Percentiles rank a stretch among this genome's conserved stretches.
These are phyloP conservation scores for Diploptera punctata DNA, from an alignment of 2,888 invertebrate genomes.

Conservation along the genomic window DNA sequence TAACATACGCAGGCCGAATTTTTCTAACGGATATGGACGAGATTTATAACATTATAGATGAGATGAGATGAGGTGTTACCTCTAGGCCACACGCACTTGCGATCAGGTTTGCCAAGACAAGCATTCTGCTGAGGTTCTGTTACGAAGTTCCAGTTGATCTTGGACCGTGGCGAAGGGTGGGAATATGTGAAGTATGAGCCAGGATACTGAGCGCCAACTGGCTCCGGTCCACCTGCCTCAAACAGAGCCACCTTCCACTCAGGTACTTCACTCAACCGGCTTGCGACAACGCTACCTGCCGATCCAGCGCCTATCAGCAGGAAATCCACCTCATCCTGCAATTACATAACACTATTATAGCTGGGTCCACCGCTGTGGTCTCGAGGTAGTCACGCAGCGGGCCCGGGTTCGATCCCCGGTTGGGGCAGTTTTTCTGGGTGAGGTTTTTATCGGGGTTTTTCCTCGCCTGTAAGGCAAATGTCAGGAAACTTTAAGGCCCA, in stretches of 20 bases:
- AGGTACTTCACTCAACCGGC: not conserved
- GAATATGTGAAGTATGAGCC: constrained; percentile 39
- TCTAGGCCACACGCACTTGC: constrained; percentile 32
- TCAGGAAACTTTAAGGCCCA: too few relatives aligned
- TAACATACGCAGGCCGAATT: too few relatives aligned
- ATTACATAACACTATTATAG: too few relatives aligned
- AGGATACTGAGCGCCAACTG: constrained; percentile 59
- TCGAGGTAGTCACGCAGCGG: too few relatives aligned
- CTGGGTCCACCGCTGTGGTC: too few relatives aligned
- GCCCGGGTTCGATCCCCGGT: too few relatives aligned
- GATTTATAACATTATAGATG: too few relatives aligned
- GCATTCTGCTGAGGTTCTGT: constrained; percentile 29
- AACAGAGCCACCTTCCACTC: constrained; percentile 61
- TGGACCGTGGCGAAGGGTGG: not conserved
- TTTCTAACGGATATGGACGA: too few relatives aligned
- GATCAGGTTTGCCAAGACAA: constrained; percentile 16
- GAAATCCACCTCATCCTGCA: constrained; percentile 20
- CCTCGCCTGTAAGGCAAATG: too few relatives aligned
- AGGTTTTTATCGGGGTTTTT: too few relatives aligned
- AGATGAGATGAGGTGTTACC: constrained; percentile 48
- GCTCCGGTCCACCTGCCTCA: constrained; percentile 76
- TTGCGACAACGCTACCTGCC: constrained; percentile 25
- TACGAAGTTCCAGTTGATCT: constrained; percentile 40
- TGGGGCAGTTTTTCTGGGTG: too few relatives aligned
- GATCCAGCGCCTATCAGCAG: constrained; percentile 22